Conservation (phyloP, 2,888 invertebrate genomes). For the Flexamia atlantica region DNA sequence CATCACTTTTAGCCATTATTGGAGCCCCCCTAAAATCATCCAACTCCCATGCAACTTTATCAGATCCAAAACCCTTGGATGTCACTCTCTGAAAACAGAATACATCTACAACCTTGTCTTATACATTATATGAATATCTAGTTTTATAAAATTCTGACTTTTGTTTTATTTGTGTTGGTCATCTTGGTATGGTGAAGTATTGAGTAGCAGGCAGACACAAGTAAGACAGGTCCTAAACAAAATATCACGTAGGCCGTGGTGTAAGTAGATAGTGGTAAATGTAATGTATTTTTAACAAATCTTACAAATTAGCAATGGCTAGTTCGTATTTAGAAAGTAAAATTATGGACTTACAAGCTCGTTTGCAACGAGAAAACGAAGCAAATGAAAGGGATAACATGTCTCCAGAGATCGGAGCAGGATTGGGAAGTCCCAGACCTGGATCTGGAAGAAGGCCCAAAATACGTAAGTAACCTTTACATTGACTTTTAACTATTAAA, state of each 20-base stretch:
- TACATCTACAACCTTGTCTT: no score
- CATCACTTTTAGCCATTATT: no score
- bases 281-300: constrained; percentile 43
- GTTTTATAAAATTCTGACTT: neutral
- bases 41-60: no score
- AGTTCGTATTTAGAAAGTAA: constrained; percentile 74
- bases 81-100: no score
- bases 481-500: constrained; percentile 64
- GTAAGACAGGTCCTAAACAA: constrained; percentile 41
- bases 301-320: constrained; percentile 67
- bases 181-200: constrained; percentile 13
- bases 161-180: neutral
- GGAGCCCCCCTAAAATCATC: no score
- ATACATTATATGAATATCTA: no score
- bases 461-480: constrained; percentile 78
- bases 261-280: constrained; percentile 12
- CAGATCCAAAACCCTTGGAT: no score
- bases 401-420: constrained; percentile 70
- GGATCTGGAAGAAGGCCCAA: constrained; percentile 80
- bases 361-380: constrained; percentile 85
- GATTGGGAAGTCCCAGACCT: constrained; percentile 74
- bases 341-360: constrained; percentile 89
- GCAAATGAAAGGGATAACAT: constrained; percentile 79
- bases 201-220: constrained; percentile 18
- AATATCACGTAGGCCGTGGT: constrained; percentile 45